phyloP scores from a whole-genome alignment of 2,797 vertebrate species.

The Liasis olivaceus region DNA sequence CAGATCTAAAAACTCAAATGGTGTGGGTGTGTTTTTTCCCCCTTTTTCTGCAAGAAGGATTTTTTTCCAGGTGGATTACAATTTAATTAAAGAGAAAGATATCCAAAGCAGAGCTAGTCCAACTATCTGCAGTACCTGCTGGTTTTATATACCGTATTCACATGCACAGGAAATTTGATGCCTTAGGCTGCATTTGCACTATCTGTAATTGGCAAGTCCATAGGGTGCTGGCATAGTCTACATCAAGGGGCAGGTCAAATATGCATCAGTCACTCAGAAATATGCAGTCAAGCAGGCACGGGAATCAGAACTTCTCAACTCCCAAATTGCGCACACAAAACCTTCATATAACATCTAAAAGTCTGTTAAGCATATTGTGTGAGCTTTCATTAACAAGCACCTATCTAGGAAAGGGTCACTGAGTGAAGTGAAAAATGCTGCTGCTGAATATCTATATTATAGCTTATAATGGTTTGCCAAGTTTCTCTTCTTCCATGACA shows the following conservation, averaged over 20 bases:
- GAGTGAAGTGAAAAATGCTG: neutral
- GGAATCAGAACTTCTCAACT: neutral
- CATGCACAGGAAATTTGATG: neutral
- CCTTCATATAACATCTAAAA: neutral
- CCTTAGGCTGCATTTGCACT: neutral
- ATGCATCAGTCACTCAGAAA: neutral
- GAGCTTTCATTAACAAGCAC: neutral
- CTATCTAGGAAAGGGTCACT: neutral
- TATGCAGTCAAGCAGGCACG: neutral
- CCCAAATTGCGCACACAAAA: neutral
- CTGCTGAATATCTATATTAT: neutral
- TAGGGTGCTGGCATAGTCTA: neutral
- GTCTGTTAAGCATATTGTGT: neutral
- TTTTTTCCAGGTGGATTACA: constrained; percentile 22
- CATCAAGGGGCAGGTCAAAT: neutral
- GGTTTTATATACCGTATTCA: neutral
- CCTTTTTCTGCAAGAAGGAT: constrained; percentile 47
- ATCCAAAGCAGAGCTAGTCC: constrained; percentile 3
- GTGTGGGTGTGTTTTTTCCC: neutral
- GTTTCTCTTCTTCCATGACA: neutral
- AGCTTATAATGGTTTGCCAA: neutral
- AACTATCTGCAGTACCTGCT: neutral
- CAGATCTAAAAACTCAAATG: constrained; percentile 43
- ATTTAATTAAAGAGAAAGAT: constrained; percentile 35
- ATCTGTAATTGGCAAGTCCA: constrained; percentile 6